Conservation (phyloP, 2,113 vertebrate species). For the Archilochus colubris region DNA sequence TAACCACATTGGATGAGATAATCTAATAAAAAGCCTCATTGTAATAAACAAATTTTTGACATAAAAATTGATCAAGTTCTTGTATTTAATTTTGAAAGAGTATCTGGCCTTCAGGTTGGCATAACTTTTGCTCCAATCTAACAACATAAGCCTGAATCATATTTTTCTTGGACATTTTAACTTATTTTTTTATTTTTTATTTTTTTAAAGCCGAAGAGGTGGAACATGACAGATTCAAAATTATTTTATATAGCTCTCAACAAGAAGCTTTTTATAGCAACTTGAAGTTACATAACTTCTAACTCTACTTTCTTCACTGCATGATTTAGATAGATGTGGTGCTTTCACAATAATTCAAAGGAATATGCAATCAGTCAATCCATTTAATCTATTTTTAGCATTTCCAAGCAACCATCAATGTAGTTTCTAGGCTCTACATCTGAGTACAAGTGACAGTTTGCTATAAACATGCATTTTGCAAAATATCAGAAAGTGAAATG, state of each 20-base stretch:
- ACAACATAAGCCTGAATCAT: neutral
- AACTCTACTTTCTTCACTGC: conserved; percentile 40
- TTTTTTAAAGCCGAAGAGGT: conserved; percentile 31
- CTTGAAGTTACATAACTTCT: conserved; percentile 55
- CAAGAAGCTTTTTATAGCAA: conserved; percentile 63
- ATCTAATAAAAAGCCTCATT: neutral
- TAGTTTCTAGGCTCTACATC: conserved; percentile 19
- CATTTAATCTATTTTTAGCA: conserved; percentile 52
- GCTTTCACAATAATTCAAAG: conserved; percentile 64
- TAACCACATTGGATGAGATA: neutral
- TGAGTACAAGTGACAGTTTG: conserved; percentile 22
- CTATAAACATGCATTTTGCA: conserved; percentile 37
- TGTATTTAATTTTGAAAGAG: neutral
- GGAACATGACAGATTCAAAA: conserved; percentile 62
- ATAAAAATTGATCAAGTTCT: neutral
- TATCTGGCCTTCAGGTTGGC: neutral
- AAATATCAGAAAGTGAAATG: neutral
- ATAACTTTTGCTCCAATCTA: neutral
- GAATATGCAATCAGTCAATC: conserved; percentile 60
- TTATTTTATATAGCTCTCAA: conserved; percentile 63
- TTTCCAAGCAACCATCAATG: conserved; percentile 14
- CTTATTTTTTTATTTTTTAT: neutral
- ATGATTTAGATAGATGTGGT: conserved; percentile 44
- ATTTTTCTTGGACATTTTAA: conserved; percentile 30
- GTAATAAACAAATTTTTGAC: neutral